Evolutionary conservation across 2,888 invertebrate genomes (phyloP).

Genomic region (Empis livida): DNA sequence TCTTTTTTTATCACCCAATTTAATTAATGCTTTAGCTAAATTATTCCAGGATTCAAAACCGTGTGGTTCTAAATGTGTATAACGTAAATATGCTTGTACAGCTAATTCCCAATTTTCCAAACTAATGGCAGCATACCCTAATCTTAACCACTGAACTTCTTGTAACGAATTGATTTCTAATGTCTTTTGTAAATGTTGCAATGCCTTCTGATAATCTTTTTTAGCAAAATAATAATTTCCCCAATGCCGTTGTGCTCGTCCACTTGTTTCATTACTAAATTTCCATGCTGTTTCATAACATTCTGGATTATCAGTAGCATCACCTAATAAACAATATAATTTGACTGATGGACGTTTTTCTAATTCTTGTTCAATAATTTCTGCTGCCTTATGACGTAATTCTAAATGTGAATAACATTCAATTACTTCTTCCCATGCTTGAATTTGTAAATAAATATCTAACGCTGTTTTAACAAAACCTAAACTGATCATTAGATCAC

Average conservation of each 20-base stretch:
- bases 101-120: constrained; percentile 70
- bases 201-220: constrained; percentile 63
- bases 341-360: constrained; percentile 68
- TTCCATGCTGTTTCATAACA: constrained; percentile 88
- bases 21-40: constrained; percentile 83
- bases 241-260: constrained; percentile 79
- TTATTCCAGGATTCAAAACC: constrained; percentile 98
- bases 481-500: constrained; percentile 62
- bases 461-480: constrained; percentile 77
- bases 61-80: constrained; percentile 73
- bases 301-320: constrained; percentile 62
- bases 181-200: constrained; percentile 69
- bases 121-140: constrained; percentile 74
- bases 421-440: constrained; percentile 88
- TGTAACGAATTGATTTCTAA: constrained; percentile 80
- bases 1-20: constrained; percentile 69
- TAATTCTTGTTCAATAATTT: constrained; percentile 70
- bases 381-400: constrained; percentile 80
- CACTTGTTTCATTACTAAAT: constrained; percentile 66
- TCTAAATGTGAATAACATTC: constrained; percentile 78
- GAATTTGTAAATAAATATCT: constrained; percentile 58
- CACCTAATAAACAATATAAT: constrained; percentile 84
- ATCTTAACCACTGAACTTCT: constrained; percentile 69
- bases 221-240: constrained; percentile 63
- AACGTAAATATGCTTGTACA: constrained; percentile 72